Evolutionary conservation across 2,888 invertebrate species (phyloP).

Genomic region (Eudasyphora cyanicolor): DNA sequence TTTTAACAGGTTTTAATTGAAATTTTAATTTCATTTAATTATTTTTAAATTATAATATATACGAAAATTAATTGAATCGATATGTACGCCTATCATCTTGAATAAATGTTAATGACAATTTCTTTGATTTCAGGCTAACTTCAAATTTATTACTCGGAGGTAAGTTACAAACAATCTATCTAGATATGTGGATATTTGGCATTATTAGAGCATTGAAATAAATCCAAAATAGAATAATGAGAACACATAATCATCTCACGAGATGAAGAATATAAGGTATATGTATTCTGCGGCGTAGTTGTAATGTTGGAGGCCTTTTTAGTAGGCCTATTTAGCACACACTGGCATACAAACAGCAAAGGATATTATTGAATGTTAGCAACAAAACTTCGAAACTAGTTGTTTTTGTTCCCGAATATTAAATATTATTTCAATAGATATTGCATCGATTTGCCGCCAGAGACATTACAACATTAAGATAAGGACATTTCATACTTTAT

Average conservation of each 20-base stretch:
- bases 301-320: too few species aligned
- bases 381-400: too few species aligned
- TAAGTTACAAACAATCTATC: neutral
- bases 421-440: too few species aligned
- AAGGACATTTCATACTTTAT: too few species aligned
- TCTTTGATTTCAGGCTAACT: conserved; percentile 14
- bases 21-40: conserved; percentile 7
- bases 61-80: neutral
- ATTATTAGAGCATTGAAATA: neutral
- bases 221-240: neutral
- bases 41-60: neutral
- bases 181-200: neutral
- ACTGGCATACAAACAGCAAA: too few species aligned
- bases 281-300: too few species aligned
- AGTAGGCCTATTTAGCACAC: too few species aligned
- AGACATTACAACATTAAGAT: too few species aligned
- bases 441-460: too few species aligned
- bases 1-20: neutral
- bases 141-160: conserved; percentile 6
- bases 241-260: neutral
- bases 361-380: too few species aligned
- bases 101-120: conserved; percentile 18
- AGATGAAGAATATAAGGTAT: too few species aligned
- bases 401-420: too few species aligned
- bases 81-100: neutral